A percentile compares a stretch with the other conserved stretches of the same genome.
Evolutionary conservation across 2,797 vertebrate genomes (phyloP).

Genomic region (Anguilla obscura): DNA sequence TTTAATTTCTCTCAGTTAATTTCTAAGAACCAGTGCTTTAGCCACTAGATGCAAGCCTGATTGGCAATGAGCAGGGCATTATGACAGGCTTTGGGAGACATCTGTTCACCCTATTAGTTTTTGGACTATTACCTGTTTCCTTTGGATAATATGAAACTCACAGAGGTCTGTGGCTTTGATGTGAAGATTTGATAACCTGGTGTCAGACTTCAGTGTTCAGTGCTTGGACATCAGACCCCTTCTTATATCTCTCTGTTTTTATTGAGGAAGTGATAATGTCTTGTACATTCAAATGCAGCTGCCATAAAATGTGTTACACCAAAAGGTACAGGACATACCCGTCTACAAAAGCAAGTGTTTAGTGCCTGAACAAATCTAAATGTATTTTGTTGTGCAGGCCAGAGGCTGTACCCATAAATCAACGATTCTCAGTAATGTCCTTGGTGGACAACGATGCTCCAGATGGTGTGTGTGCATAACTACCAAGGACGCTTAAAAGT

Average conservation of each 20-base stretch:
- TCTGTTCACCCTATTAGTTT: neutral
- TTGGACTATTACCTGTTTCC: neutral
- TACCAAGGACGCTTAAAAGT: too few species aligned
- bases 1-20: neutral
- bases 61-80: neutral
- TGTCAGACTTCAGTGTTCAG: neutral
- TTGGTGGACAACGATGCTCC: neutral
- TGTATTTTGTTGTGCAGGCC: neutral
- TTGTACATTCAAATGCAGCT: neutral
- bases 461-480: too few species aligned
- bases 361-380: neutral
- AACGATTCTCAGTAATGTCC: neutral
- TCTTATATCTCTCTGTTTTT: neutral
- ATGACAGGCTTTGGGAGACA: neutral
- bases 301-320: neutral
- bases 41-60: neutral
- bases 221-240: neutral
- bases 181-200: neutral
- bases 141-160: neutral
- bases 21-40: neutral
- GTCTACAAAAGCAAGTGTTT: neutral
- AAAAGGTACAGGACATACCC: neutral
- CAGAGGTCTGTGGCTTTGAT: neutral
- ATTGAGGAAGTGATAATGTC: neutral
- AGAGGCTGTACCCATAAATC: neutral